A percentile compares a stretch with the other conserved stretches of the same genome.
Conservation (phyloP, 2,888 invertebrate genomes). For the Harpalus rubripes region DNA sequence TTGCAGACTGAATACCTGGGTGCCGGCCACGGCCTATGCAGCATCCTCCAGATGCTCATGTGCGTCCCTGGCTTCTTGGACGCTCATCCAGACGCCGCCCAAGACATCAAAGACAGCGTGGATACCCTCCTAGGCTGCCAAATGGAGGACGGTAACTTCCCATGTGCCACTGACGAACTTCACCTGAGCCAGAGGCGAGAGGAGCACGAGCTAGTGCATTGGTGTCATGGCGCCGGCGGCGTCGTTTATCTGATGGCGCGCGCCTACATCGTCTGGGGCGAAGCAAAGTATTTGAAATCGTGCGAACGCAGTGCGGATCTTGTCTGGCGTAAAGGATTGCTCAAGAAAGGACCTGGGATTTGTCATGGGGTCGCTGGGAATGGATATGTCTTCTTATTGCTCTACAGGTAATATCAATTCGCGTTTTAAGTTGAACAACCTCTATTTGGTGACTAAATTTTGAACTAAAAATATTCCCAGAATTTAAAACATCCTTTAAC, state of each 20-base stretch:
- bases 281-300: conserved; percentile 85
- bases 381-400: conserved; percentile 88
- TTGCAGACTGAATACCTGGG: conserved; percentile 84
- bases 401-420: not conserved
- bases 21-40: conserved; percentile 84
- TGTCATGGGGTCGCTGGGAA: conserved; percentile 94
- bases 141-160: conserved; percentile 86
- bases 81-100: conserved; percentile 78
- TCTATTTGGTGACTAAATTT: no score
- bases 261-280: conserved; percentile 87
- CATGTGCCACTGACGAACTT: conserved; percentile 86
- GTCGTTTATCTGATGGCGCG: conserved; percentile 89
- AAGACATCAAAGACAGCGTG: conserved; percentile 82
- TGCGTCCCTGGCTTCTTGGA: conserved; percentile 81
- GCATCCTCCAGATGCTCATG: conserved; percentile 84
- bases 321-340: conserved; percentile 90
- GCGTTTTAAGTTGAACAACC: no score
- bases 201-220: conserved; percentile 86
- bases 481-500: no score
- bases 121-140: conserved; percentile 85
- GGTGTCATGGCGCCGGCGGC: conserved; percentile 95
- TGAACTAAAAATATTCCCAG: no score
- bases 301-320: conserved; percentile 86
- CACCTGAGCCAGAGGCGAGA: conserved; percentile 70
- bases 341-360: conserved; percentile 93